Percentiles rank a stretch among this genome's conserved stretches.
phyloP scores from a whole-genome alignment of 2,888 invertebrate species.

The Lissocephala sabroskyi region DNA sequence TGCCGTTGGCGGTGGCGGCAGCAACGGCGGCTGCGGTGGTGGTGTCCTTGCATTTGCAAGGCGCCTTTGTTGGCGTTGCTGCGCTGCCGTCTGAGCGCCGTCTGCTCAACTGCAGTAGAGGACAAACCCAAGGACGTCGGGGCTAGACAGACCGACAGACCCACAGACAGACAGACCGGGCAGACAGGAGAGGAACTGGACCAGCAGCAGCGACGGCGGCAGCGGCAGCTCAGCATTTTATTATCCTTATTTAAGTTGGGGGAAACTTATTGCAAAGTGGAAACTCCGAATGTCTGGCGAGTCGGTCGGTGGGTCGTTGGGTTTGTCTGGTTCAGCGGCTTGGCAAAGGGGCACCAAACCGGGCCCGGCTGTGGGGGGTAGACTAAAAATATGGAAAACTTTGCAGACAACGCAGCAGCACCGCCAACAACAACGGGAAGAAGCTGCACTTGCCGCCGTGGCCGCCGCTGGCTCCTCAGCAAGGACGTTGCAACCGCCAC shows the following conservation, averaged over 20 bases:
- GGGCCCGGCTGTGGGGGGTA: conserved; percentile 17
- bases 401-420: conserved; percentile 52
- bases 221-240: conserved; percentile 59
- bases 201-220: conserved; percentile 29
- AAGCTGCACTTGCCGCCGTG: conserved; percentile 4
- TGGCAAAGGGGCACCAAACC: too few relatives aligned
- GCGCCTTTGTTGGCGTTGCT: too few relatives aligned
- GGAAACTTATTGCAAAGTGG: conserved; percentile 67
- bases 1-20: conserved; percentile 20
- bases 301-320: background rate
- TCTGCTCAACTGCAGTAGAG: conserved; percentile 23
- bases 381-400: conserved; percentile 56
- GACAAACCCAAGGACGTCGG: conserved; percentile 50
- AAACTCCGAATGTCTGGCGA: conserved; percentile 55
- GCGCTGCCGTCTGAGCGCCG: conserved; percentile 60
- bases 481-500: conserved; percentile 46
- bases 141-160: conserved; percentile 6
- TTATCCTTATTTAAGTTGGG: conserved; percentile 70
- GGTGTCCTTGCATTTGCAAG: too few relatives aligned
- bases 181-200: background rate
- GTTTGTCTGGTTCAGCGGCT: conserved; percentile 1
- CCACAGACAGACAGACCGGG: conserved; percentile 5
- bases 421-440: conserved; percentile 25
- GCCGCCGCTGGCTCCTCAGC: conserved; percentile 28
- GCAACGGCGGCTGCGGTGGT: conserved; percentile 35